Conservation (phyloP, 2,113 vertebrate genomes). For the Nycticorax nycticorax region DNA sequence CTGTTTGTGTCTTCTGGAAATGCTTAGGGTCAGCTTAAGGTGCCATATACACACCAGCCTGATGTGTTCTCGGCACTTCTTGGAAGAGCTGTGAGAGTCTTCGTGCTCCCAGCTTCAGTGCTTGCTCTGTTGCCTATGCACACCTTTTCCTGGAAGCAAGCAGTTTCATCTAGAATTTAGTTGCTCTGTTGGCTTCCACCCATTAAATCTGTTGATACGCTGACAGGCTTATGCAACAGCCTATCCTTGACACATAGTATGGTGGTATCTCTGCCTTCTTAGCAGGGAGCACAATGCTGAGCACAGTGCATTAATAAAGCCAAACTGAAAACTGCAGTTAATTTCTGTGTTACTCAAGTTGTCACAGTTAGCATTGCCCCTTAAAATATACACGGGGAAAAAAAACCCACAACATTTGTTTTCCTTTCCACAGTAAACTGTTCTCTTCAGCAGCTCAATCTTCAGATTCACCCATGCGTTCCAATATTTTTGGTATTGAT, state of each 20-base stretch:
- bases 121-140: not conserved
- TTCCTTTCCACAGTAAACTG: slow-evolving; percentile 52
- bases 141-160: not conserved
- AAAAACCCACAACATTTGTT: not conserved
- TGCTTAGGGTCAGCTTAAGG: not conserved
- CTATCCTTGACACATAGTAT: not conserved
- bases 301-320: not conserved
- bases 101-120: not conserved
- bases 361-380: not conserved
- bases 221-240: not conserved
- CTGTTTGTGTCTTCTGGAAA: not conserved
- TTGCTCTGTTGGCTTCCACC: not conserved
- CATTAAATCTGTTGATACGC: not conserved
- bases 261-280: not conserved
- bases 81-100: not conserved
- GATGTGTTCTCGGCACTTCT: not conserved
- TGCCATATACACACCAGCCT: not conserved
- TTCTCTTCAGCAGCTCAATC: not conserved
- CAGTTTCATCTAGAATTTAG: not conserved
- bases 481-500: slow-evolving; percentile 77
- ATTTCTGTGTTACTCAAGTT: not conserved
- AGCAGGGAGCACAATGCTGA: not conserved
- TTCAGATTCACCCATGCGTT: not conserved
- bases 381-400: not conserved
- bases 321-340: not conserved